Conservation (phyloP, 2,797 vertebrate genomes). For the Denticeps clupeoides region DNA sequence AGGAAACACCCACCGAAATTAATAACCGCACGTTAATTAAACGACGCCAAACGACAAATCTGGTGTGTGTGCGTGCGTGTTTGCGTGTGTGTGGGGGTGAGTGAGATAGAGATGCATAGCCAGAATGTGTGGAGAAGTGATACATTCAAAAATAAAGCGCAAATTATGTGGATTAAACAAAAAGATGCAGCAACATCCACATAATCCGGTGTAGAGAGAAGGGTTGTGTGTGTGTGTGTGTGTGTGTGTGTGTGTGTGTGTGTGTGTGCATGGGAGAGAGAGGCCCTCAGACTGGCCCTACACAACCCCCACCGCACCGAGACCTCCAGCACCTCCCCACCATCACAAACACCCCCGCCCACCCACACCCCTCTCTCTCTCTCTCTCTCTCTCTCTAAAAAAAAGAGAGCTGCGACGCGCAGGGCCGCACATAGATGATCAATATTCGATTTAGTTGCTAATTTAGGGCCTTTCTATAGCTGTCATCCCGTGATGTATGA, state of each 20-base stretch:
- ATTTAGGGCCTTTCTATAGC: slow-evolving; percentile 97
- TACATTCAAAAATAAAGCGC: background rate
- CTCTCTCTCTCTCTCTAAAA: slow-evolving; percentile 39
- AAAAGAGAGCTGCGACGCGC: slow-evolving; percentile 72
- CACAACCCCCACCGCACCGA: slow-evolving; percentile 29
- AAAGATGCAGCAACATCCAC: background rate
- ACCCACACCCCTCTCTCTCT: slow-evolving; percentile 43
- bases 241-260: background rate
- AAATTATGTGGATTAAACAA: too few relatives aligned
- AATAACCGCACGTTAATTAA: slow-evolving; percentile 24
- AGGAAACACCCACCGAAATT: too few relatives aligned
- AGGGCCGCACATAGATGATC: slow-evolving; percentile 84
- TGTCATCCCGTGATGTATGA: slow-evolving; percentile 98
- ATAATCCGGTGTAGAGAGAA: background rate
- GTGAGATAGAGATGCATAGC: background rate
- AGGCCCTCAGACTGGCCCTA: slow-evolving; percentile 36
- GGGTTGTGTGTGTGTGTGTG: background rate
- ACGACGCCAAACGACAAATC: background rate
- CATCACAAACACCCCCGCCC: too few relatives aligned
- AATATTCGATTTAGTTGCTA: slow-evolving; percentile 99
- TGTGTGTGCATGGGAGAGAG: slow-evolving; percentile 18
- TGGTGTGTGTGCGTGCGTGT: background rate
- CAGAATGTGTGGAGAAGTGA: background rate
- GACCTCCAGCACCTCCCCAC: slow-evolving; percentile 36
- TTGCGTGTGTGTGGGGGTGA: background rate